These are phyloP conservation scores for Heliconius nattereri DNA, from an alignment of 1,140 invertebrate genomes.

Conservation along the genomic window DNA sequence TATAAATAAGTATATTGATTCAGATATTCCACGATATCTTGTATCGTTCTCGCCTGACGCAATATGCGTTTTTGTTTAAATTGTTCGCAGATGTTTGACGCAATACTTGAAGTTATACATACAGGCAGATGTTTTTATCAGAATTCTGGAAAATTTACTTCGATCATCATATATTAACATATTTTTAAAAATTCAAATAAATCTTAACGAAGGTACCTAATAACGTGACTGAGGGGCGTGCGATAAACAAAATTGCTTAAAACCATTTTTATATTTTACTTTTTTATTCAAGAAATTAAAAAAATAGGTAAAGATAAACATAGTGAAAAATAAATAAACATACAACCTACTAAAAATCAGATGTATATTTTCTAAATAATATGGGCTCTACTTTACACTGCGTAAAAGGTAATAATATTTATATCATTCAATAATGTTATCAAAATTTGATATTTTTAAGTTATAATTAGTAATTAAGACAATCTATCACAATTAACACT, in stretches of 20 bases:
- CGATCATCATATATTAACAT: not conserved
- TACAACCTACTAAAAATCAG: too few species aligned
- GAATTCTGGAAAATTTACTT: not conserved
- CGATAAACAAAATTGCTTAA: too few species aligned
- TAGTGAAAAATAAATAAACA: too few species aligned
- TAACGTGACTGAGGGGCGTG: too few species aligned
- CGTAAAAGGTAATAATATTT: not conserved
- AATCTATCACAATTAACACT: not conserved
- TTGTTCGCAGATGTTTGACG: constrained; percentile 23
- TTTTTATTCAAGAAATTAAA: too few species aligned
- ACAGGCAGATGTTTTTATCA: not conserved
- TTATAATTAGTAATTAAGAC: not conserved
- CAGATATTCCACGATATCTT: not conserved
- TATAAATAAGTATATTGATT: not conserved
- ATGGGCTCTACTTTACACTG: not conserved
- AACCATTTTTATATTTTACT: too few species aligned
- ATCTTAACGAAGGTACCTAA: too few species aligned
- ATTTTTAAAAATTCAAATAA: not conserved
- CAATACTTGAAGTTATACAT: constrained; percentile 1
- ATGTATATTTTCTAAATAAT: not conserved
- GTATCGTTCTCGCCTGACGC: constrained; percentile 14
- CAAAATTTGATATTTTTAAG: not conserved
- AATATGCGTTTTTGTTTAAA: constrained; percentile 25
- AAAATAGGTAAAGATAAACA: too few species aligned
- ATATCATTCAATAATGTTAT: too few species aligned